Conservation (phyloP, 2,113 vertebrate species). For the Panthera leo region DNA sequence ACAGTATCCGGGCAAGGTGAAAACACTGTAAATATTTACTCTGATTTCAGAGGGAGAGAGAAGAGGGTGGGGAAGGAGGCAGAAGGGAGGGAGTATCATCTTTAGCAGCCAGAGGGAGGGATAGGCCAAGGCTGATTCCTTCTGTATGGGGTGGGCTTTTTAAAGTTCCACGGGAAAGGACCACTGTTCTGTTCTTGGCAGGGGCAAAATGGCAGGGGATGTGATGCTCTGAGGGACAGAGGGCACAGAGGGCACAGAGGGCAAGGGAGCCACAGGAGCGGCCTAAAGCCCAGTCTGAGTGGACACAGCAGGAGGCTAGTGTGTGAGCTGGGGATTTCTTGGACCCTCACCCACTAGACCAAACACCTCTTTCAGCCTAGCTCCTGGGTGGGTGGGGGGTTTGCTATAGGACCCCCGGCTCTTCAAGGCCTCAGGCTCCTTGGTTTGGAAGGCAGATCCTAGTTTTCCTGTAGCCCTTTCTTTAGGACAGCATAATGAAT, state of each 20-base stretch:
- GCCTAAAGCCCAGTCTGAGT: not conserved
- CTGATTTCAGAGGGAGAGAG: constrained; percentile 10
- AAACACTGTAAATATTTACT: constrained; percentile 43
- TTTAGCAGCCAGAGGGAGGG: not conserved
- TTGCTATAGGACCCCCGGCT: not conserved
- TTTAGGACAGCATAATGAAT: not conserved
- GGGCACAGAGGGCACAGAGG: not conserved
- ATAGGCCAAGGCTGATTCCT: not conserved
- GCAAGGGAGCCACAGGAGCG: not conserved
- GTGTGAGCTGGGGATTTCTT: not conserved
- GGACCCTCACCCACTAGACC: not conserved
- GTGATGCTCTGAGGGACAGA: not conserved
- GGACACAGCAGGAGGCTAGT: not conserved
- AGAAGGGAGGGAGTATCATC: not conserved
- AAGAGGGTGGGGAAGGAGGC: not conserved
- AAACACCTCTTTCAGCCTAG: not conserved
- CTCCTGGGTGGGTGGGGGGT: rapidly evolving
- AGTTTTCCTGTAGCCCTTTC: not conserved
- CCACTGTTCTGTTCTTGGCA: not conserved
- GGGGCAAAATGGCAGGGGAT: not conserved
- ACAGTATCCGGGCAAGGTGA: not conserved
- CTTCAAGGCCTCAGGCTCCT: not conserved
- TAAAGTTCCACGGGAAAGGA: not conserved
- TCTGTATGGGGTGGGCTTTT: not conserved
- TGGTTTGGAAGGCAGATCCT: not conserved